Percentiles rank a stretch among this genome's conserved stretches.
These are phyloP conservation scores for Cheilosia vernalis DNA, from an alignment of 2,888 invertebrate genomes.

Conservation along the genomic window DNA sequence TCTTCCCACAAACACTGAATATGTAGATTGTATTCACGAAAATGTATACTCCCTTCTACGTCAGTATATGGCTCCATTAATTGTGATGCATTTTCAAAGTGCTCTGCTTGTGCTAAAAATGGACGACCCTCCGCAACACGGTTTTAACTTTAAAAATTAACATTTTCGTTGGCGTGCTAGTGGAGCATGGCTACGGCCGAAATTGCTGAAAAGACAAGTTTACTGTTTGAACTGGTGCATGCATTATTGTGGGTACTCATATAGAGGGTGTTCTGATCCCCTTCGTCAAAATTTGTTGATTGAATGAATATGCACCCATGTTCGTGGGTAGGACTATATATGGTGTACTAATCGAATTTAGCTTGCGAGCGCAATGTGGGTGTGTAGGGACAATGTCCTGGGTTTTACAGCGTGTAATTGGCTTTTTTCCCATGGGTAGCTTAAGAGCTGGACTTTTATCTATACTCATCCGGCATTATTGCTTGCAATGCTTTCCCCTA, in stretches of 20 bases:
- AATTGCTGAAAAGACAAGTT: slow-evolving; percentile 10
- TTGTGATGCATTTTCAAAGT: slow-evolving; percentile 44
- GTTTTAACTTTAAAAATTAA: slow-evolving; percentile 12
- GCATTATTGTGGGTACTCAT: background rate
- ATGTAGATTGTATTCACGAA: background rate
- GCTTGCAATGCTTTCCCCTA: background rate
- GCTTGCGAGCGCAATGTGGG: background rate
- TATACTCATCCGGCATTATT: background rate
- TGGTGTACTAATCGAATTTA: slow-evolving; percentile 32
- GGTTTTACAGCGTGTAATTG: slow-evolving; percentile 35
- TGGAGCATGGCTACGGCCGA: background rate
- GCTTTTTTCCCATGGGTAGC: slow-evolving; percentile 41
- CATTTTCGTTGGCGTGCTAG: slow-evolving; percentile 9
- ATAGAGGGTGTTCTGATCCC: background rate
- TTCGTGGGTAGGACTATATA: background rate
- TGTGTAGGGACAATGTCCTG: background rate
- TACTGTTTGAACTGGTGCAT: slow-evolving; percentile 9
- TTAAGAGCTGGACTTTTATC: background rate
- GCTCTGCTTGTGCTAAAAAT: slow-evolving; percentile 5
- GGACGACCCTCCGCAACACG: background rate
- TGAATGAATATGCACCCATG: background rate
- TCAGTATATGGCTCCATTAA: slow-evolving; percentile 19
- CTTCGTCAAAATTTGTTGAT: slow-evolving; percentile 6
- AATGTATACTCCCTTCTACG: slow-evolving; percentile 1
- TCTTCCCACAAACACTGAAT: background rate